Evolutionary conservation across 2,888 invertebrate genomes (phyloP).

Genomic region (Aspidiotus destructor): DNA sequence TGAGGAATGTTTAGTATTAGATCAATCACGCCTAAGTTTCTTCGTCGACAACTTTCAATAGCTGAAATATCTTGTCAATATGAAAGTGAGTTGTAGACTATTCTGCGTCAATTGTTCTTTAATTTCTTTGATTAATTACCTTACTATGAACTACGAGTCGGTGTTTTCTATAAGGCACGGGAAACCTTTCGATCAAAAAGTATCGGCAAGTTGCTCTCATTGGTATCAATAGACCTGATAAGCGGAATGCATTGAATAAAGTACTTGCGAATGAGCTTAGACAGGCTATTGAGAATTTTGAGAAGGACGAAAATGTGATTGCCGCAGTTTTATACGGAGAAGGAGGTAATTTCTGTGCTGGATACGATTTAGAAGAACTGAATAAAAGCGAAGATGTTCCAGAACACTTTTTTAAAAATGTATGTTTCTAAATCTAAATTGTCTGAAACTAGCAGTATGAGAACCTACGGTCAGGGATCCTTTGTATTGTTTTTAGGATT

Average conservation of each 20-base stretch:
- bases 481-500: constrained; percentile 45
- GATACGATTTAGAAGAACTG: constrained; percentile 76
- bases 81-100: too few relatives aligned
- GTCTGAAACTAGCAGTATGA: not conserved
- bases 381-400: constrained; percentile 6
- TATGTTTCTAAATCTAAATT: not conserved
- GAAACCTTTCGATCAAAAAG: constrained; percentile 26
- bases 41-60: too few relatives aligned
- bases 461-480: not conserved
- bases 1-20: too few relatives aligned
- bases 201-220: constrained; percentile 43
- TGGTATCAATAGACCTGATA: constrained; percentile 76
- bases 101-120: too few relatives aligned
- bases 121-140: too few relatives aligned
- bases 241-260: constrained; percentile 71
- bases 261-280: constrained; percentile 57
- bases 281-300: constrained; percentile 66
- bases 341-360: constrained; percentile 90
- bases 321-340: constrained; percentile 77
- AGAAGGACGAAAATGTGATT: constrained; percentile 57
- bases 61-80: too few relatives aligned
- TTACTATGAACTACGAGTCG: too few relatives aligned
- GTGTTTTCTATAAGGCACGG: constrained; percentile 10
- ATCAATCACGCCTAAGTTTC: too few relatives aligned
- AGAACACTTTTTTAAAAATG: constrained; percentile 23